Base-by-base conservation (phyloP, 2,888 invertebrate genomes). In the Cloeon dipterum region DNA sequence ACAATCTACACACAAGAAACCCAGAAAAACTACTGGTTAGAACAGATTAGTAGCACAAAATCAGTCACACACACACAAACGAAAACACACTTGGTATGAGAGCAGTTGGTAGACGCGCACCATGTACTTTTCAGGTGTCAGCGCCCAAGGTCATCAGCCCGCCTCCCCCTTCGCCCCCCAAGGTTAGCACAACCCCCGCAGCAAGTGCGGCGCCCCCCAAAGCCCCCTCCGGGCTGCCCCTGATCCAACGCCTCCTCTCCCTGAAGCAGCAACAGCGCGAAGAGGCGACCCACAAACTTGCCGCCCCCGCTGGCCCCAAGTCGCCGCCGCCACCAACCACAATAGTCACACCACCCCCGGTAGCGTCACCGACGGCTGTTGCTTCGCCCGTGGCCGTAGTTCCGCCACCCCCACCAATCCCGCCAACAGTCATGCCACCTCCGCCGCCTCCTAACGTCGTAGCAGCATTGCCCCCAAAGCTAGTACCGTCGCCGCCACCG, bases 191-290 rank as follows among this genome's bases (percentile, higher is more conserved):
- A n/a, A n/a, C n/a, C n/a, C 21, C 21, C 10, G 21, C 21, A 21
- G 21, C 21, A 5, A 21, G 7, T 21, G n/a, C n/a, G n/a, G 29
- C 29, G 7, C 29, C 29, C 29, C 14, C 7, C 7, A 38, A 34
- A 14, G 45, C 49, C 10, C 45, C 52, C 35, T 52, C 50, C 16
- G 54, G 54, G 8, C 46, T 51, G 34, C 54, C 52, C 7, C 44
- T 52, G 4, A 46, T 52, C 3, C 51, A 53, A 39, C 45, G 85
- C 39, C 58, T 86, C 36, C 73, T 79, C 48, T 58, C 85, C 32
- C 63, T 86, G 1, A 83, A 82, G 54, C 83, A 86, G 53, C 83
- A 82, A 55, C 82, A 85, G 58, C 76, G 74, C 46, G 54, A 55
- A 17, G 62, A 62, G 39, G 58, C 37, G 2, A 32, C 32, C 3